Evolutionary conservation across 2,888 invertebrate genomes (phyloP), one percentile per base, ranked within the genome.

Genomic region (Leistus spinibarbis): DNA sequence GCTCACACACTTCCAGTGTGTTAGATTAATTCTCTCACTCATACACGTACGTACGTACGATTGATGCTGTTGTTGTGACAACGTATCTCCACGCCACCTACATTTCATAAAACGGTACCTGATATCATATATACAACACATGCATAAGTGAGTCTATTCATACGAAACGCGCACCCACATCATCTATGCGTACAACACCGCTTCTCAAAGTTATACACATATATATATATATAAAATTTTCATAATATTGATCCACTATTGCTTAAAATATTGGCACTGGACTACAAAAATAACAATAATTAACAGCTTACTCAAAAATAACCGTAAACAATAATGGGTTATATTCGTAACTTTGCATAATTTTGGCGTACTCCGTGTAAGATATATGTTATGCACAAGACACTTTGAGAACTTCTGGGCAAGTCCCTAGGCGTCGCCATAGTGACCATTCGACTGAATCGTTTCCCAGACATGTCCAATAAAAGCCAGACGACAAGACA

Each of bases 31-130:
- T n/a, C 20, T 9, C 57, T 57, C 20, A 17, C 57, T n/a, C 57
- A 4, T 57, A 20, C 17, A 16, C 16, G 16, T 20, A 57, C 57
- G 57, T 16, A 17, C 17, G 19, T 57, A 57, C 7, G 20, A 20
- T 20, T 57, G 19, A 19, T 57, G 57, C 19, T 20, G 57, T 57
- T 57, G 57, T 57, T 57, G 57, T 57, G 57, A 16, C 57, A 57
- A 57, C 57, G 54, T 54, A 17, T n/a, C n/a, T 54, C 54, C 54
- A 5, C 54, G 16, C 5, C 16, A 16, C 57, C 57, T 57, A 57
- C 16, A 20, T 57, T 57, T 57, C 10, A 57, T 57, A 57, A 57
- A 57, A 57, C 57, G 57, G 57, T 57, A 57, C 57, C 17, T 57
- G n/a, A 57, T 57, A 57, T 57, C 13, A 10, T 3, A 57, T 16